Percentiles rank a stretch among this genome's conserved stretches.
Conservation (phyloP, 1,140 invertebrate species). For the Bombus confusus region DNA sequence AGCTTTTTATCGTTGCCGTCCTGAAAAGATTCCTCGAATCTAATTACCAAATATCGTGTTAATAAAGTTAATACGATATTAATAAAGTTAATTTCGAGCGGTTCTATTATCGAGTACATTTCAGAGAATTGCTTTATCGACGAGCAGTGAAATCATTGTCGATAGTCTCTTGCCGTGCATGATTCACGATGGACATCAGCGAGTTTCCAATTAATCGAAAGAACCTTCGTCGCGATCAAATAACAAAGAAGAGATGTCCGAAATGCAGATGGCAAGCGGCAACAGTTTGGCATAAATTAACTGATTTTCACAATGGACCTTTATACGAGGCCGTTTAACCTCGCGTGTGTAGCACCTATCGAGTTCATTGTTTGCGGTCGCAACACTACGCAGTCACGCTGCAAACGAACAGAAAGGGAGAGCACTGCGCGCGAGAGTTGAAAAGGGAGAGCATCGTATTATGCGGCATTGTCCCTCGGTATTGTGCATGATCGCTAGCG, state of each 20-base stretch:
- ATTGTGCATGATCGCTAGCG: constrained; percentile 58
- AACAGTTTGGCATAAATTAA: constrained; percentile 63
- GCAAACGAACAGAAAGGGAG: constrained; percentile 35
- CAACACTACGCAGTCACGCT: constrained; percentile 10
- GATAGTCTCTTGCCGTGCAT: not conserved
- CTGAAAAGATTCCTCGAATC: not conserved
- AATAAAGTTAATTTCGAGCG: too few relatives aligned
- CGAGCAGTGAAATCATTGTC: not conserved
- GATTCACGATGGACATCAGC: not conserved
- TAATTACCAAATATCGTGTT: not conserved
- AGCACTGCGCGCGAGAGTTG: not conserved
- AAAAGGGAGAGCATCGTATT: constrained; percentile 57
- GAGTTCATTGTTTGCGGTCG: constrained; percentile 67
- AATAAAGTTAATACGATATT: too few relatives aligned
- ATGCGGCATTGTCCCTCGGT: constrained; percentile 60
- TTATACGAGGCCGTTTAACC: constrained; percentile 63
- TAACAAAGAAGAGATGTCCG: constrained; percentile 13
- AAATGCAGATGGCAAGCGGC: constrained; percentile 23
- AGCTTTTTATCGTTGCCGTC: too few relatives aligned
- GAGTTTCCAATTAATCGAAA: constrained; percentile 6
- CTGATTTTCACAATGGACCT: constrained; percentile 66
- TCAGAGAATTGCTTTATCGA: not conserved
- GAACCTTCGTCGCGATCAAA: too few relatives aligned
- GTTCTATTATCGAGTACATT: not conserved
- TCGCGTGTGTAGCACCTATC: constrained; percentile 45